phyloP scores from a whole-genome alignment of 2,888 invertebrate genomes.

The Flabesymbios commensalis region DNA sequence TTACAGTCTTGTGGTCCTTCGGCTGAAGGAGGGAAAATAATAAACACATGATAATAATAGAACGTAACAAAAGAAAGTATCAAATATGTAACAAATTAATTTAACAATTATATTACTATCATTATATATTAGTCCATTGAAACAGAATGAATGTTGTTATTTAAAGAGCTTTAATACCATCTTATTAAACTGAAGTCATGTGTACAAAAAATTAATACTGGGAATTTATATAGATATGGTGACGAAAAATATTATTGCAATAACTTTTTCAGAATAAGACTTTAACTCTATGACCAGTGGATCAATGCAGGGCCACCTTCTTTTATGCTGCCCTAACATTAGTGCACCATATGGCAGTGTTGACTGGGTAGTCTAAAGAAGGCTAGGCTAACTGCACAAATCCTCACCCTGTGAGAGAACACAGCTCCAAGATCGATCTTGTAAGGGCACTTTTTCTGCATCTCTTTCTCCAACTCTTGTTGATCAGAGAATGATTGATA shows the following conservation, averaged over 20 bases:
- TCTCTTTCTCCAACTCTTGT: slow-evolving; percentile 79
- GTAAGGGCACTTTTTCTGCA: slow-evolving; percentile 79
- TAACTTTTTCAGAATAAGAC: too few species aligned
- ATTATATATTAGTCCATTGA: not conserved
- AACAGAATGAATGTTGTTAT: not conserved
- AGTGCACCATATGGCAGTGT: too few species aligned
- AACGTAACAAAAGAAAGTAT: not conserved
- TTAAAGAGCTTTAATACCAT: too few species aligned
- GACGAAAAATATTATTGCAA: too few species aligned
- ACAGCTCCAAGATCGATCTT: slow-evolving; percentile 98
- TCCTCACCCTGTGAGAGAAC: slow-evolving; percentile 66
- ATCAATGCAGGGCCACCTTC: too few species aligned
- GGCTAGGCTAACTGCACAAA: too few species aligned
- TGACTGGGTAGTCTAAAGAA: too few species aligned
- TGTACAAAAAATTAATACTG: too few species aligned
- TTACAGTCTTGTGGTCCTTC: slow-evolving; percentile 57
- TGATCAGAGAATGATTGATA: slow-evolving; percentile 82
- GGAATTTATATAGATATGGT: too few species aligned
- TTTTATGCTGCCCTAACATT: too few species aligned
- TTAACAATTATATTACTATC: not conserved
- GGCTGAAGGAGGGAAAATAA: slow-evolving; percentile 43
- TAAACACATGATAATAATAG: slow-evolving; percentile 1
- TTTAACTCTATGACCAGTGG: too few species aligned
- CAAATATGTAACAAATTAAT: not conserved
- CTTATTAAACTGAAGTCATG: too few species aligned